Conservation (phyloP, 2,113 vertebrate species). For the Trematocara macrostoma region DNA sequence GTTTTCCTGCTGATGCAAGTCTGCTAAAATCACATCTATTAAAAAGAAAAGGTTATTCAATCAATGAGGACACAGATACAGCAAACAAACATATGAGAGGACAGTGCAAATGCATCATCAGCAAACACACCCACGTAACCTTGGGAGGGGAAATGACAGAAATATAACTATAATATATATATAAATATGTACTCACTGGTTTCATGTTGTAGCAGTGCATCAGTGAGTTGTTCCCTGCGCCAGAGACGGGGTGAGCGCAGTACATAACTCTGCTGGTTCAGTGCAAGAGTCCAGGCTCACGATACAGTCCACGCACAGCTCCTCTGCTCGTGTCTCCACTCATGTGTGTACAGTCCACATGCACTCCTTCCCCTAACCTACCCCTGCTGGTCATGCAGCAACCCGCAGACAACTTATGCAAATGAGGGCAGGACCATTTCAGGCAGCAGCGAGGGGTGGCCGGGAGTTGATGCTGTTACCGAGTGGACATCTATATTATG, state of each 20-base stretch:
- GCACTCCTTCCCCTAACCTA: constrained; percentile 73
- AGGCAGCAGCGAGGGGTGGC: constrained; percentile 56
- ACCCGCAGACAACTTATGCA: constrained; percentile 90
- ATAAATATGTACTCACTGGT: constrained; percentile 76
- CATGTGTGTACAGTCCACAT: constrained; percentile 50
- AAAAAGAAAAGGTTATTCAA: neutral
- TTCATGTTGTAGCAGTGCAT: constrained; percentile 96
- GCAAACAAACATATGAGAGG: neutral
- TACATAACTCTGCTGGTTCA: constrained; percentile 81
- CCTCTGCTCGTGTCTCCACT: constrained; percentile 50
- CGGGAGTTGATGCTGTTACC: neutral
- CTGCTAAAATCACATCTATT: neutral
- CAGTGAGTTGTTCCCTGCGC: constrained; percentile 83
- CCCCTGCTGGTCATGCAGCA: constrained; percentile 81
- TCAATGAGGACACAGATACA: neutral
- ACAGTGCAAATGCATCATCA: neutral
- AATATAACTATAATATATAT: neutral
- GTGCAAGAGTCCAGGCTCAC: constrained; percentile 54
- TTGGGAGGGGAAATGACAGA: neutral
- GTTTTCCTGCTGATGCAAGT: neutral
- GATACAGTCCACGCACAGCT: constrained; percentile 61
- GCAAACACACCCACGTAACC: neutral
- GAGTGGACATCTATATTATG: neutral
- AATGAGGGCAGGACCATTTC: constrained; percentile 88
- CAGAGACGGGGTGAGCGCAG: constrained; percentile 88